Conservation (phyloP, 2,113 vertebrate genomes). For the Cyanistes caeruleus region DNA sequence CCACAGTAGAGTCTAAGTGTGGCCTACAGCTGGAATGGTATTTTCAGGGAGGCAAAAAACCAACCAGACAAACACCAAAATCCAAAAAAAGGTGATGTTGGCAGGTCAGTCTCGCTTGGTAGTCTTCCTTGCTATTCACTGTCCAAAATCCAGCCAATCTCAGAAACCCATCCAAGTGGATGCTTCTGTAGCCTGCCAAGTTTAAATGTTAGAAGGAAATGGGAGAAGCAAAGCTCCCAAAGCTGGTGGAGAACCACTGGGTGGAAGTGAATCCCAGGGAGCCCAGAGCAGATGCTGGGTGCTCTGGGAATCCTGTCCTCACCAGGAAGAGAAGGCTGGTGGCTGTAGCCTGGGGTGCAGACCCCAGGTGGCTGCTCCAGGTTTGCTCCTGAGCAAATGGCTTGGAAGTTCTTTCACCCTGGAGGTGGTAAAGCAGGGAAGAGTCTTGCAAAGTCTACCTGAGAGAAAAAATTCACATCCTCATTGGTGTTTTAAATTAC, state of each 20-base stretch:
- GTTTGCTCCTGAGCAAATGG: neutral
- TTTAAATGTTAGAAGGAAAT: neutral
- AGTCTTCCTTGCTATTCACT: neutral
- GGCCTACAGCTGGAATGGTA: neutral
- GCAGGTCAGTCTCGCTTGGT: neutral
- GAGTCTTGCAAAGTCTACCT: neutral
- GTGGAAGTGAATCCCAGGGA: neutral
- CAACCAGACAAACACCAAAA: neutral
- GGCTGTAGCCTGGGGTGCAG: neutral
- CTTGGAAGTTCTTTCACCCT: neutral
- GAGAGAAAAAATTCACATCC: neutral
- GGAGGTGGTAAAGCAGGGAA: neutral
- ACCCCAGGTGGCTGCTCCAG: neutral
- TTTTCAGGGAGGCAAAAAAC: neutral
- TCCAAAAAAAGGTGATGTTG: neutral
- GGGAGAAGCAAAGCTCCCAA: neutral
- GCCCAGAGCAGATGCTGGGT: neutral
- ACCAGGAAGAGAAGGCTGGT: neutral
- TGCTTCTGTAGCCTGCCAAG: neutral
- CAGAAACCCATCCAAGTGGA: neutral
- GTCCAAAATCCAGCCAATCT: neutral
- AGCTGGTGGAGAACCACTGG: neutral
- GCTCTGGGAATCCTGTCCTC: neutral
- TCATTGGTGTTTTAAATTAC: neutral
- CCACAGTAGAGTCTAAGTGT: neutral